Percentiles rank a stretch among this genome's conserved stretches.
Conservation (phyloP, 2,113 vertebrate genomes). For the Perca schrenkii region DNA sequence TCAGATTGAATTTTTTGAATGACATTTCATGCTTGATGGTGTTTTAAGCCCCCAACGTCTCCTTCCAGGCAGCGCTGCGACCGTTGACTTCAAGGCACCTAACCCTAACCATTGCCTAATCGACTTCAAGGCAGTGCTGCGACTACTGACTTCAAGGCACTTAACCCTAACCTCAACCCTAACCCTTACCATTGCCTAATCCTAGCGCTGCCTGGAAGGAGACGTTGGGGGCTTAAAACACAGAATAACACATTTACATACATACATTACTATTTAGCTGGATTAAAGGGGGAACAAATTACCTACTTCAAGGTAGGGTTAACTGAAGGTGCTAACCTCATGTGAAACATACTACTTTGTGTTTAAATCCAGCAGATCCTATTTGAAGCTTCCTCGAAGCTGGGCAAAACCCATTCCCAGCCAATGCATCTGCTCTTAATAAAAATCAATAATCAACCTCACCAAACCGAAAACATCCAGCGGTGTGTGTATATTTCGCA, state of each 20-base stretch:
- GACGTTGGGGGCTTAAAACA: no score
- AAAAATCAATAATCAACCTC: constrained; percentile 64
- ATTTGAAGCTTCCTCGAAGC: constrained; percentile 39
- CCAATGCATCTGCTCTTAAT: constrained; percentile 64
- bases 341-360: constrained; percentile 20
- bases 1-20: neutral
- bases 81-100: no score
- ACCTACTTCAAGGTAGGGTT: constrained; percentile 22
- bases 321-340: constrained; percentile 31
- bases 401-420: constrained; percentile 32
- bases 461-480: constrained; percentile 50
- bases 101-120: no score
- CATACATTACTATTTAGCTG: neutral
- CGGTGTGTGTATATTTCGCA: constrained; percentile 43
- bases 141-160: no score
- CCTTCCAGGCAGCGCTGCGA: no score
- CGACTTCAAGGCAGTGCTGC: no score
- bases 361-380: constrained; percentile 16
- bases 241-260: no score
- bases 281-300: constrained; percentile 17
- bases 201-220: no score
- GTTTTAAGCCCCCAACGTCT: no score
- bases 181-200: no score
- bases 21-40: neutral
- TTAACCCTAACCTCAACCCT: no score